Conservation (phyloP, 2,888 invertebrate species). For the Steinernema scapterisci region DNA sequence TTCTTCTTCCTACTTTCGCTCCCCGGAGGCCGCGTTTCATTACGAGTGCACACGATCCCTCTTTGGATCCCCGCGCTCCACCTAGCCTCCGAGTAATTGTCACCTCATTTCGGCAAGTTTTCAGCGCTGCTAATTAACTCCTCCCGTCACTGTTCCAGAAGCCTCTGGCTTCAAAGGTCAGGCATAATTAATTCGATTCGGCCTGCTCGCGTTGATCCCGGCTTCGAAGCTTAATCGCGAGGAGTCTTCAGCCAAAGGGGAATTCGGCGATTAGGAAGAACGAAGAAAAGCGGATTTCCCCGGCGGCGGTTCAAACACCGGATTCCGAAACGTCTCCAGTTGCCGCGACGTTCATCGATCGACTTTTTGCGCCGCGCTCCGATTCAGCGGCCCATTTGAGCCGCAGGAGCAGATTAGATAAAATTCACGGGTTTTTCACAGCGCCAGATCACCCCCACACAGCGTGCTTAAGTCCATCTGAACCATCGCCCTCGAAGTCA, state of each 20-base stretch:
- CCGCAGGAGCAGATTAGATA: conserved; percentile 15
- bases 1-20: not conserved
- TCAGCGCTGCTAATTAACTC: not conserved
- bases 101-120: too few species aligned
- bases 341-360: conserved; percentile 14
- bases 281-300: not conserved
- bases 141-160: not conserved
- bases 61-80: too few species aligned
- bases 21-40: not conserved
- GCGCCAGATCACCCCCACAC: conserved; percentile 24
- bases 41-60: too few species aligned
- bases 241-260: not conserved
- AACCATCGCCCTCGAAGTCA: not conserved
- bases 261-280: not conserved
- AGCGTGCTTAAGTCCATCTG: not conserved
- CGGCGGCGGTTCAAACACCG: conserved; percentile 3
- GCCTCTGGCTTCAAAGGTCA: not conserved
- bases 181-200: not conserved
- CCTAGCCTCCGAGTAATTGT: too few species aligned
- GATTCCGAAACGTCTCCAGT: not conserved
- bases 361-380: conserved; percentile 23
- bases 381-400: conserved; percentile 10
- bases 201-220: too few species aligned
- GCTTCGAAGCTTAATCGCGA: not conserved
- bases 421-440: conserved; percentile 30